Percentiles rank a stretch among this genome's conserved stretches.
These are phyloP conservation scores for Corvus hawaiiensis DNA, from an alignment of 2,113 vertebrate genomes.

Conservation along the genomic window DNA sequence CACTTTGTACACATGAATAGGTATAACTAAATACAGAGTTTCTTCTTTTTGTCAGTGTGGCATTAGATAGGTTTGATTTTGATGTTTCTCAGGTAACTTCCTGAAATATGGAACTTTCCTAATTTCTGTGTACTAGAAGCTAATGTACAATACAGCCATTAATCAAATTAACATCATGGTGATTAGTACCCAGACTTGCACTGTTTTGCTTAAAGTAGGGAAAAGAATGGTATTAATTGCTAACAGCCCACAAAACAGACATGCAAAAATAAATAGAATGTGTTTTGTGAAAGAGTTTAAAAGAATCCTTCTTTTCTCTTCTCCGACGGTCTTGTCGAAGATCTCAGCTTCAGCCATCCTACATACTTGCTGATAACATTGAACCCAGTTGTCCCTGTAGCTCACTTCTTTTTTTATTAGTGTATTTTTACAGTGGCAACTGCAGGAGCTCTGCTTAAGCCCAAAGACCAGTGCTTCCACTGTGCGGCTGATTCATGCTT, in stretches of 20 bases:
- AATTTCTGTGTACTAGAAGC: not conserved
- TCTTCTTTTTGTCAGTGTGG: not conserved
- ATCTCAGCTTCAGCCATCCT: not conserved
- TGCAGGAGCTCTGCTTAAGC: not conserved
- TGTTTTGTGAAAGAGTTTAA: not conserved
- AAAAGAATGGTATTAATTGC: not conserved
- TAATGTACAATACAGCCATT: not conserved
- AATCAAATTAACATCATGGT: not conserved
- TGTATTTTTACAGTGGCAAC: not conserved
- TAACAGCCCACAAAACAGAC: not conserved
- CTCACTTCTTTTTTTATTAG: not conserved
- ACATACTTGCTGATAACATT: not conserved
- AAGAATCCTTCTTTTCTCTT: not conserved
- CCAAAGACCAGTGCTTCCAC: not conserved
- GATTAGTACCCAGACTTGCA: not conserved
- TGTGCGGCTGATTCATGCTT: not conserved
- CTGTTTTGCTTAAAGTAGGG: not conserved
- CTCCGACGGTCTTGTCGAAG: not conserved
- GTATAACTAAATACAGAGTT: not conserved
- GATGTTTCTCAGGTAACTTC: not conserved
- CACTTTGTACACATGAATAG: not conserved
- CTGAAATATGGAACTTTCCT: not conserved
- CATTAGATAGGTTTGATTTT: not conserved
- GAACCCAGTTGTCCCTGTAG: not conserved
- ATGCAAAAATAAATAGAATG: not conserved